These are phyloP conservation scores for Acromyrmex heyeri DNA, from an alignment of 1,140 invertebrate genomes.

Conservation along the genomic window DNA sequence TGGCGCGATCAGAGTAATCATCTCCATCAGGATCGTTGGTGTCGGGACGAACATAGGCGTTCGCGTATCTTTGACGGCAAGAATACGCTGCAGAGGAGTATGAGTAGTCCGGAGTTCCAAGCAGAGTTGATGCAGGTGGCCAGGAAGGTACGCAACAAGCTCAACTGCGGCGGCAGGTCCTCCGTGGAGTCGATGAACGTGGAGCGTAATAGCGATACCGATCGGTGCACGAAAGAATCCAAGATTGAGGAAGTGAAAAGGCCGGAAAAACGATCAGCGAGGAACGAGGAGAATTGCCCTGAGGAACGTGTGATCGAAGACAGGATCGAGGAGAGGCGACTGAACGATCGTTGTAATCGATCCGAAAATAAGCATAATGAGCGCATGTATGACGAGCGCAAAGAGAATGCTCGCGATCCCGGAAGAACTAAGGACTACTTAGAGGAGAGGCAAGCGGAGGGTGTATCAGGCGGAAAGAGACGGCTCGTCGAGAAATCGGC, in stretches of 20 bases:
- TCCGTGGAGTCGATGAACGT: conserved; percentile 34
- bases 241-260: conserved; percentile 40
- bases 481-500: conserved; percentile 60
- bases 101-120: conserved; percentile 90
- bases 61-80: conserved; percentile 75
- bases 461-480: conserved; percentile 63
- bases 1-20: conserved; percentile 36
- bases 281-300: conserved; percentile 6
- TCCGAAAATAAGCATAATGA: conserved; percentile 60
- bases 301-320: conserved; percentile 26
- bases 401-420: conserved; percentile 40
- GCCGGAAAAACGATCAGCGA: conserved; percentile 33
- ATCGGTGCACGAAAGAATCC: conserved; percentile 36
- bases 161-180: conserved; percentile 67
- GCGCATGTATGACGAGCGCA: conserved; percentile 56
- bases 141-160: conserved; percentile 87
- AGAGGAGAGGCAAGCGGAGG: conserved; percentile 63
- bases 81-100: conserved; percentile 86
- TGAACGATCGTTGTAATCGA: conserved; percentile 48
- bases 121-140: conserved; percentile 90
- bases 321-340: conserved; percentile 29
- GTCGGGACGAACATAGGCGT: conserved; percentile 62
- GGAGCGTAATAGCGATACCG: conserved; percentile 40
- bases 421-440: conserved; percentile 58
- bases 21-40: conserved; percentile 51